A percentile compares a stretch with the other conserved stretches of the same genome.
These are phyloP conservation scores for Sturnira hondurensis DNA, from an alignment of 2,113 vertebrate genomes.

Conservation along the genomic window DNA sequence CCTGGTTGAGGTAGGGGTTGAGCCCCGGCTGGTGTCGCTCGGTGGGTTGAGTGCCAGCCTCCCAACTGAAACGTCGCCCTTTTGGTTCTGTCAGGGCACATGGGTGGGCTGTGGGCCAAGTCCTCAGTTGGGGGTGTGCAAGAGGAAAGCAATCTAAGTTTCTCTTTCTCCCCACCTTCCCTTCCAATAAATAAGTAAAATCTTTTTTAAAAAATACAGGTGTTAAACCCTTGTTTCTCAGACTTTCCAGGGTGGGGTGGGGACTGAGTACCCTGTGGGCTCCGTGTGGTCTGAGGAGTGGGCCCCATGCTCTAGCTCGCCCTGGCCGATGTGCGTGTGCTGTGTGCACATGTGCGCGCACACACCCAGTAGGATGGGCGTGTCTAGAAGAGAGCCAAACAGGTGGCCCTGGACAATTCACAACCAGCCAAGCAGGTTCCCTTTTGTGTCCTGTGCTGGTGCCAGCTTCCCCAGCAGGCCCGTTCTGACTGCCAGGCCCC, in stretches of 20 bases:
- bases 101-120: too few species aligned
- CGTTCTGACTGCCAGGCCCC: neutral
- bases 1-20: neutral
- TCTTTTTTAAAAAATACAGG: too few species aligned
- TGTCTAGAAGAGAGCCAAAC: neutral
- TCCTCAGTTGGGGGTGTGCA: too few species aligned
- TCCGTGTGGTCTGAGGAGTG: neutral
- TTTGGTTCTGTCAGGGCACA: too few species aligned
- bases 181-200: too few species aligned
- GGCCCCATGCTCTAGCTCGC: neutral
- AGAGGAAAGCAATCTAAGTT: too few species aligned
- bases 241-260: neutral
- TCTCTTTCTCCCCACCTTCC: too few species aligned
- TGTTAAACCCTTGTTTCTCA: neutral
- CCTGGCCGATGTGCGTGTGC: neutral
- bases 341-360: neutral
- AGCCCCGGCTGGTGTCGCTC: too few species aligned
- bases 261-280: neutral
- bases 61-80: too few species aligned
- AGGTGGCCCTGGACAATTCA: slow-evolving; percentile 17
- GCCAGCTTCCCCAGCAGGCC: neutral
- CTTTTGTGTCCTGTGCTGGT: neutral
- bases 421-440: neutral
- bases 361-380: neutral
- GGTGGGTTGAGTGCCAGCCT: too few species aligned